Conservation (phyloP, 1,140 invertebrate genomes). For the Atta colombica region DNA sequence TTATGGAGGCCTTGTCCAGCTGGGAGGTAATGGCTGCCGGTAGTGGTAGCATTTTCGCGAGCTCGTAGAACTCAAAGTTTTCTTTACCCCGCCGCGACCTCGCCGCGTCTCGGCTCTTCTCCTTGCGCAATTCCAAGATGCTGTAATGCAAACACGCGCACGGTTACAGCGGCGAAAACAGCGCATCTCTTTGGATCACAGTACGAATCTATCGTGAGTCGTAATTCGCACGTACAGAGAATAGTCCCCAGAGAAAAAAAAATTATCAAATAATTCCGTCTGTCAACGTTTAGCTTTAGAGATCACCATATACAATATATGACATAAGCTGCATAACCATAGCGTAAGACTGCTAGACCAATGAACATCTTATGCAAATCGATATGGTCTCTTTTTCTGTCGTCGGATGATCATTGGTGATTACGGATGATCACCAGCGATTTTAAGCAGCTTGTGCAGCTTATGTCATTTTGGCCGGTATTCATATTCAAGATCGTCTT, state of each 20-base stretch:
- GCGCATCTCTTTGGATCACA: conserved; percentile 8
- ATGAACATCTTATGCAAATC: no score
- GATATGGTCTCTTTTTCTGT: no score
- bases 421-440: no score
- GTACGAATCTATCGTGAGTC: conserved; percentile 17
- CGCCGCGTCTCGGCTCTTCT: conserved; percentile 98
- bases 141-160: conserved; percentile 88
- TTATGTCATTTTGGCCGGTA: no score
- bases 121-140: conserved; percentile 98
- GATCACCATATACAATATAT: no score
- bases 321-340: no score
- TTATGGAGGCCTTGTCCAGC: conserved; percentile 99
- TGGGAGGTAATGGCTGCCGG: conserved; percentile 98
- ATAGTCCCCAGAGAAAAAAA: conserved; percentile 41
- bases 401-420: no score
- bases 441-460: no score
- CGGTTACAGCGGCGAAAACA: conserved; percentile 39
- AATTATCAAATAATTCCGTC: conserved; percentile 19
- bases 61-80: conserved; percentile 99
- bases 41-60: conserved; percentile 98
- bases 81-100: conserved; percentile 97
- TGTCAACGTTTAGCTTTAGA: not conserved
- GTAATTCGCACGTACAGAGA: conserved; percentile 14
- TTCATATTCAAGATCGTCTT: no score
- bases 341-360: no score